Evolutionary conservation across 2,888 invertebrate species (phyloP).

Genomic region (Clanis bilineata): DNA sequence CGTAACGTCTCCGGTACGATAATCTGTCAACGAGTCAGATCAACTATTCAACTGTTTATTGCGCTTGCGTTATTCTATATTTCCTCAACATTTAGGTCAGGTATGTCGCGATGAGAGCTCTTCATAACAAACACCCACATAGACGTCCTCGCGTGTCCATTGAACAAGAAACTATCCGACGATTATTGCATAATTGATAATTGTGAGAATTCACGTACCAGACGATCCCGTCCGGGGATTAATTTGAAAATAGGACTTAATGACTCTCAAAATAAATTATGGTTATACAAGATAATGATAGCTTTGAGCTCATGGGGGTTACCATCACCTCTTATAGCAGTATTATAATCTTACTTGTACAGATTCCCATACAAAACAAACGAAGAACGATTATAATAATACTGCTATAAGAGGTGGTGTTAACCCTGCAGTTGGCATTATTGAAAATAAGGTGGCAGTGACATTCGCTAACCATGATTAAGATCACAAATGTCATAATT

Average conservation of each 20-base stretch:
- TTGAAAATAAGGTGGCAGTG: too few relatives aligned
- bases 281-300: too few relatives aligned
- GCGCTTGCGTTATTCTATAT: not conserved
- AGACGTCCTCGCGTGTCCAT: slow-evolving; percentile 48
- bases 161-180: slow-evolving; percentile 35
- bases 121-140: slow-evolving; percentile 11
- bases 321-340: too few relatives aligned
- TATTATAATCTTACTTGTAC: too few relatives aligned
- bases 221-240: not conserved
- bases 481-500: too few relatives aligned
- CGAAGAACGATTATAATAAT: too few relatives aligned
- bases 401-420: too few relatives aligned
- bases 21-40: not conserved
- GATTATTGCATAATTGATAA: slow-evolving; percentile 45
- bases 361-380: too few relatives aligned
- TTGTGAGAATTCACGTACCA: slow-evolving; percentile 33
- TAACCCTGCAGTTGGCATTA: too few relatives aligned
- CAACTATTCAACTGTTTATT: too few relatives aligned
- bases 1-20: not conserved
- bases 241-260: slow-evolving; percentile 1
- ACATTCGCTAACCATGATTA: too few relatives aligned
- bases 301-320: too few relatives aligned
- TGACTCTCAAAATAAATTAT: not conserved
- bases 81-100: slow-evolving; percentile 10
- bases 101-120: not conserved